Conservation (phyloP, 2,888 invertebrate species). For the Oligia fasciuncula region DNA sequence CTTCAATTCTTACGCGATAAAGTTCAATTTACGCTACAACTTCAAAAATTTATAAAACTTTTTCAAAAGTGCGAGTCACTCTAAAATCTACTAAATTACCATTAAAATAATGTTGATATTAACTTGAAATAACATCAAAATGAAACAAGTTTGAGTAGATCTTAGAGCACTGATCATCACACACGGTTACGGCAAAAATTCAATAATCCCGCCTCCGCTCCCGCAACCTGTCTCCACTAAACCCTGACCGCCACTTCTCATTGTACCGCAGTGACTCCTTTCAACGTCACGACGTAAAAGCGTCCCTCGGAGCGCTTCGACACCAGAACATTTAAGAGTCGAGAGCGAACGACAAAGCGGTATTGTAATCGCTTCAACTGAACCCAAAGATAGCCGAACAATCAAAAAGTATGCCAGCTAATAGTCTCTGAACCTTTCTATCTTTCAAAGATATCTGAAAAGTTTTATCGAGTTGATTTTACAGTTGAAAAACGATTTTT, state of each 20-base stretch:
- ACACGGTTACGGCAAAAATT: not conserved
- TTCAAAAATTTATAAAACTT: too few species aligned
- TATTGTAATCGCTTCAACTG: constrained; percentile 64
- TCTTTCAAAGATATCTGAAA: constrained; percentile 38
- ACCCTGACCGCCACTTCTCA: constrained; percentile 37
- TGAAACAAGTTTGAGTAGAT: too few species aligned
- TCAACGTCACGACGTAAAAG: constrained; percentile 61
- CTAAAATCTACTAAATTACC: too few species aligned
- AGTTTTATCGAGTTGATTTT: constrained; percentile 35
- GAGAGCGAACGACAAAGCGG: constrained; percentile 61
- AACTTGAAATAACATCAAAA: too few species aligned
- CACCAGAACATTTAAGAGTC: constrained; percentile 66
- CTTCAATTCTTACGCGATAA: too few species aligned
- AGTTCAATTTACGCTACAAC: too few species aligned
- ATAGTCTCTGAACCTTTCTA: constrained; percentile 41
- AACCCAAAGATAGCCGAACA: constrained; percentile 56
- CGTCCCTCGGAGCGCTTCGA: constrained; percentile 61
- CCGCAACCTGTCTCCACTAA: constrained; percentile 29
- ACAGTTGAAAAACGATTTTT: constrained; percentile 11
- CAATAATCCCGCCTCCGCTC: not conserved
- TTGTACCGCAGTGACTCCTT: constrained; percentile 65
- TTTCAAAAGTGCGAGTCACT: too few species aligned
- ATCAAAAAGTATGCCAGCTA: constrained; percentile 55
- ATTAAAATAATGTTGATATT: too few species aligned
- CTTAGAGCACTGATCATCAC: not conserved